Evolutionary conservation across 1,140 invertebrate species (phyloP), one percentile per base, ranked within the genome.

Genomic region (Mamestra configurata): DNA sequence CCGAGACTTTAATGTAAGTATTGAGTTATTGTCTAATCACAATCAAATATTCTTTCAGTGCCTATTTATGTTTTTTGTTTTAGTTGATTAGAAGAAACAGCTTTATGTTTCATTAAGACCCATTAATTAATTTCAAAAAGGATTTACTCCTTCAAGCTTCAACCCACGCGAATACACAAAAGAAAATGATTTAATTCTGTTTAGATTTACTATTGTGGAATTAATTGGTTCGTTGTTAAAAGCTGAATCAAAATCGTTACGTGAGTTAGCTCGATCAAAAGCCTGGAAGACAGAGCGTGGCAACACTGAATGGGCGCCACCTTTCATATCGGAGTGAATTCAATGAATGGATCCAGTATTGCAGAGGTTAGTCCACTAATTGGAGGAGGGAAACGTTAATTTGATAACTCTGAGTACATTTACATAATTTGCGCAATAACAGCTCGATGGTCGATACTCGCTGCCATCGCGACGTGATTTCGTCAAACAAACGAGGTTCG

Each of bases 371-470:
- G 77, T 66, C 53, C 71, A 72, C 75, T 85, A 82, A 83, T 86
- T 83, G 82, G 79, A 78, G 77, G 22, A 66, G 53, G 79, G 35
- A 55, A 81, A 81, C 64, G 77, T 85, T 82, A 82, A 82, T 81
- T 82, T 82, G 77, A 82, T 77, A 82, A 79, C 64, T 24, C 51
- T 35, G 71, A 35, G 51, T 78, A 64, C 68, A 82, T 86, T 84
- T 83, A 84, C 81, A 84, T 81, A 84, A 85, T 82, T 84, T 84
- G 84, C 76, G 86, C 79, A 77, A 64, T 55, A 82, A 70, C 80
- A 80, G 77, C 68, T 61, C 53, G 35, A 75, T 75, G 53, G 22
- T 24, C 55, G 37, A 46, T 64, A 49, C 8, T 46, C 43, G 49
- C 40, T 49, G 55, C 40, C 40, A 64, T 76, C 35, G 40, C 40